Evolutionary conservation across 1,140 invertebrate species (phyloP).

Genomic region (Druon quercuslanigerum): DNA sequence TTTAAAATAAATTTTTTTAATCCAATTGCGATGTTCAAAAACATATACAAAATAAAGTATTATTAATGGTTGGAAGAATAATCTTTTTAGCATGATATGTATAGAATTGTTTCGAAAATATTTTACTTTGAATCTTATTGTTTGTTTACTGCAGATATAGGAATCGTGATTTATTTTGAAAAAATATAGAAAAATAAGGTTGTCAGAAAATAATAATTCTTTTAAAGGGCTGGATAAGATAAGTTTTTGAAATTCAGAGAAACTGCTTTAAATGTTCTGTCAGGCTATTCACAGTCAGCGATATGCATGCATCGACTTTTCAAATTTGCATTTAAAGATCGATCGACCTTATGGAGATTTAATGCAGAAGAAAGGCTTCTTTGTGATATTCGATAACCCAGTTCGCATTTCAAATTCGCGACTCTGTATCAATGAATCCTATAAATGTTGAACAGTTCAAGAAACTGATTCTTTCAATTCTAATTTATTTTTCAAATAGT

Average conservation of each 20-base stretch:
- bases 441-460: not conserved
- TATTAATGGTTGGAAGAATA: not conserved
- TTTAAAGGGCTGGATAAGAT: not conserved
- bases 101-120: not conserved
- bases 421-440: not conserved
- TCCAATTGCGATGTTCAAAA: no score
- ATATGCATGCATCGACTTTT: slow-evolving; percentile 5
- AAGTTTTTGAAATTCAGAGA: slow-evolving; percentile 20
- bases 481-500: not conserved
- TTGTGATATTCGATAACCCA: slow-evolving; percentile 5
- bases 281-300: not conserved
- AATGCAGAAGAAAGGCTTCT: slow-evolving; percentile 1
- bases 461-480: not conserved
- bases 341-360: slow-evolving; percentile 20
- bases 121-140: no score
- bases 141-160: no score
- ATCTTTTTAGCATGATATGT: not conserved
- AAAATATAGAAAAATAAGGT: no score
- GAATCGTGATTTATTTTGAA: no score
- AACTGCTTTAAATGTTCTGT: slow-evolving; percentile 18
- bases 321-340: slow-evolving; percentile 9
- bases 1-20: no score
- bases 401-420: not conserved
- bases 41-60: not conserved
- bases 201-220: no score